A percentile compares a stretch with the other conserved stretches of the same genome.
Conservation (phyloP, 2,888 invertebrate genomes). For the Pomacea canaliculata region DNA sequence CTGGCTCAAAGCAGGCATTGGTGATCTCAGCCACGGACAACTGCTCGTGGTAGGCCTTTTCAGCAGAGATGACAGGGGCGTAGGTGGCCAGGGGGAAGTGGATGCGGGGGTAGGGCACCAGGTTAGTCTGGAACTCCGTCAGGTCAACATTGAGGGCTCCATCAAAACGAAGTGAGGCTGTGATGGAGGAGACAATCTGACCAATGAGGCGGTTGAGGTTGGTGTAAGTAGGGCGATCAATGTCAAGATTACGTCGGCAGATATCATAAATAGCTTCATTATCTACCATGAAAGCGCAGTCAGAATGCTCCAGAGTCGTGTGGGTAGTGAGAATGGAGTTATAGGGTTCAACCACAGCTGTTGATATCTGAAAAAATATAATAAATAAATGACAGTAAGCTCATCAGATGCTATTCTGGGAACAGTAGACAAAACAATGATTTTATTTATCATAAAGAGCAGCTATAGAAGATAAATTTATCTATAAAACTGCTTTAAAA, state of each 20-base stretch:
- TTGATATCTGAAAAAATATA: conserved; percentile 19
- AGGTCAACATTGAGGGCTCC: conserved; percentile 71
- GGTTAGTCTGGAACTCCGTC: conserved; percentile 72
- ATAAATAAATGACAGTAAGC: no score
- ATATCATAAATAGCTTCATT: conserved; percentile 88
- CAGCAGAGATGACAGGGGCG: conserved; percentile 11
- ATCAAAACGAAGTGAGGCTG: conserved; percentile 26
- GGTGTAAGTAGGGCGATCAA: not conserved
- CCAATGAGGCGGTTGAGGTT: conserved; percentile 12
- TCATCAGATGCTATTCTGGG: no score
- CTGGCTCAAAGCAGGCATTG: conserved; percentile 31
- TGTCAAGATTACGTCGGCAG: conserved; percentile 71
- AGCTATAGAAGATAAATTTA: no score
- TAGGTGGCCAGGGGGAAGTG: conserved; percentile 7
- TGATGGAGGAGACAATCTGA: conserved; percentile 10
- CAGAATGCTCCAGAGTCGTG: not conserved
- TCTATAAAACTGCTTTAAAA: no score
- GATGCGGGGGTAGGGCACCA: conserved; percentile 77
- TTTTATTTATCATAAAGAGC: no score
- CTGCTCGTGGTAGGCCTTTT: conserved; percentile 33
- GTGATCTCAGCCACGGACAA: conserved; percentile 30
- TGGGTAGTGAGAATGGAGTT: conserved; percentile 20
- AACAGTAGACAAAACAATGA: no score
- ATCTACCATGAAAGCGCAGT: conserved; percentile 4
- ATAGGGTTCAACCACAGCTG: conserved; percentile 32